A percentile compares a stretch with the other conserved stretches of the same genome.
phyloP scores from a whole-genome alignment of 2,797 vertebrate species.

The Fistularia commersonii region DNA sequence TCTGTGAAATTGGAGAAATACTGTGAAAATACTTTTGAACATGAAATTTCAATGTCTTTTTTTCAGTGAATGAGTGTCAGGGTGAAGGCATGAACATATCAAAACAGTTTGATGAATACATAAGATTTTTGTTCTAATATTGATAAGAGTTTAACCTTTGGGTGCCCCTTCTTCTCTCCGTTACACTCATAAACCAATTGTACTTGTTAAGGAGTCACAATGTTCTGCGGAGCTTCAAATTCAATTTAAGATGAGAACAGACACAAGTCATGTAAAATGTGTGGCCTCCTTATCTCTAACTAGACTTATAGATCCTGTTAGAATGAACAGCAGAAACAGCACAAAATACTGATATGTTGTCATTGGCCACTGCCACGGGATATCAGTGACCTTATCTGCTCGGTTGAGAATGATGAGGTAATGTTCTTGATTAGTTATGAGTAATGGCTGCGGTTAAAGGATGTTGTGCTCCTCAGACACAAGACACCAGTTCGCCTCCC shows the following conservation, averaged over 20 bases:
- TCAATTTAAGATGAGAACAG: conserved; percentile 60
- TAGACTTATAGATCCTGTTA: conserved; percentile 57
- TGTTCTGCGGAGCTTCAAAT: conserved; percentile 66
- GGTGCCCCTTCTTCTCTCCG: conserved; percentile 49
- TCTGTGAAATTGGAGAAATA: too few relatives aligned
- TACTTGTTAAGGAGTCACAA: conserved; percentile 72
- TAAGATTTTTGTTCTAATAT: neutral
- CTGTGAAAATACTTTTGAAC: too few relatives aligned
- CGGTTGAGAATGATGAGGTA: conserved; percentile 50
- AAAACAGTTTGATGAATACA: too few relatives aligned
- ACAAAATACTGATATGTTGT: conserved; percentile 38
- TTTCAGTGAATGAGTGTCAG: too few relatives aligned
- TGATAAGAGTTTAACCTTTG: conserved; percentile 51
- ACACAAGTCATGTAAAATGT: conserved; percentile 63
- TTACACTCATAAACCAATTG: conserved; percentile 66
- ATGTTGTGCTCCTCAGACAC: conserved; percentile 52
- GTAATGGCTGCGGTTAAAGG: conserved; percentile 30
- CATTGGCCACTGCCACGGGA: conserved; percentile 14
- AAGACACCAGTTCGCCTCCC: conserved; percentile 51
- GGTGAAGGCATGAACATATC: too few relatives aligned
- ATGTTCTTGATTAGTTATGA: conserved; percentile 54
- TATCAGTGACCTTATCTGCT: conserved; percentile 41
- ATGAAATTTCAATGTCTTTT: too few relatives aligned
- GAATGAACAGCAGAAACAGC: conserved; percentile 50
- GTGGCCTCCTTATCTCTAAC: conserved; percentile 53